phyloP scores from a whole-genome alignment of 2,797 vertebrate species.

The Ctenopoma multispine region DNA sequence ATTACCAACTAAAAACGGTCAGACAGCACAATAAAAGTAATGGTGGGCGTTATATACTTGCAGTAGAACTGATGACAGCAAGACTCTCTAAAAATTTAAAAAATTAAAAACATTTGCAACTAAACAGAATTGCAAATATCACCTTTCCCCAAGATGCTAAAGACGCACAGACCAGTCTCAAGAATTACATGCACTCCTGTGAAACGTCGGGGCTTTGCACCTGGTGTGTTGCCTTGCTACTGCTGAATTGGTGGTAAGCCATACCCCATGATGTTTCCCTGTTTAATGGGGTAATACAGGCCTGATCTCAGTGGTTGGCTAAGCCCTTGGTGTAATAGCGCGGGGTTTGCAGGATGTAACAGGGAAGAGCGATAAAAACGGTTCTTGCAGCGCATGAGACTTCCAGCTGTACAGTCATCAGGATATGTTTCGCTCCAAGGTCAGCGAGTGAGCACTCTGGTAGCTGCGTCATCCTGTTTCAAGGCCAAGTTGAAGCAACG shows the following conservation, averaged over 20 bases:
- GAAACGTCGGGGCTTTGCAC: conserved; percentile 71
- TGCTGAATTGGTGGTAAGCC: conserved; percentile 64
- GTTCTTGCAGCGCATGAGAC: conserved; percentile 30
- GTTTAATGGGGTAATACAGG: conserved; percentile 58
- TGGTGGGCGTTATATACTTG: neutral
- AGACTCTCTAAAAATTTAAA: conserved; percentile 43
- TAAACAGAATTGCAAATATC: conserved; percentile 72
- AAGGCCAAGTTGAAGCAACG: conserved; percentile 93
- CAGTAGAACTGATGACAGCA: conserved; percentile 30
- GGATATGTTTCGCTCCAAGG: conserved; percentile 69
- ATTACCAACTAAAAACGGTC: neutral
- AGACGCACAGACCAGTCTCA: conserved; percentile 36
- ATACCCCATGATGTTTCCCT: conserved; percentile 44
- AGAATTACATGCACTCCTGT: conserved; percentile 50
- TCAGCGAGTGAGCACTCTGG: conserved; percentile 71
- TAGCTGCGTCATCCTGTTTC: conserved; percentile 81
- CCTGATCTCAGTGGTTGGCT: conserved; percentile 55
- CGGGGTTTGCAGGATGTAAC: conserved; percentile 42
- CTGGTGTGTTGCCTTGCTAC: conserved; percentile 67
- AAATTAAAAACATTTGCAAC: conserved; percentile 60
- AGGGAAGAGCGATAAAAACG: conserved; percentile 40
- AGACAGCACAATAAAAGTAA: neutral
- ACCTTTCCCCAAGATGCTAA: conserved; percentile 58
- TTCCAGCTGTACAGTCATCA: conserved; percentile 66
- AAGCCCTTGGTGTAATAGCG: conserved; percentile 40